Conservation (phyloP, 2,113 vertebrate genomes). For the Athene cunicularia region DNA sequence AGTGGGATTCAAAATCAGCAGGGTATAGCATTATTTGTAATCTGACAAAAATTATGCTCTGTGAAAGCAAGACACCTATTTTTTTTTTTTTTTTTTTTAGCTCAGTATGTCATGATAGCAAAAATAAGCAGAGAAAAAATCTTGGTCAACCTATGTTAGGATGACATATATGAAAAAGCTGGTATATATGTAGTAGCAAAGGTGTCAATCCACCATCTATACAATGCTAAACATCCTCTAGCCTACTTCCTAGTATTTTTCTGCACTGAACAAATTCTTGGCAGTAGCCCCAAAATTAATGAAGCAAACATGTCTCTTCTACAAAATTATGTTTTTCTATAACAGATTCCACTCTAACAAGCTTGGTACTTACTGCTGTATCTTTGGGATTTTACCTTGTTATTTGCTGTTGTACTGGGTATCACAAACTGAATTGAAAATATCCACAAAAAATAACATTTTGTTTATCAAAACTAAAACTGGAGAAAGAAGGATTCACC, state of each 20-base stretch:
- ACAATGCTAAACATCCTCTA: not conserved
- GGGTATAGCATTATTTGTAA: not conserved
- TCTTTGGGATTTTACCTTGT: not conserved
- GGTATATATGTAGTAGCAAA: not conserved
- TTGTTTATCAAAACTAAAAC: not conserved
- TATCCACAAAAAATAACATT: not conserved
- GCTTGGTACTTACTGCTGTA: not conserved
- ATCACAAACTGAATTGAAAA: not conserved
- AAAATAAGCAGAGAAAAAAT: not conserved
- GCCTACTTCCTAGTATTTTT: not conserved
- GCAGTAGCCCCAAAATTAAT: not conserved
- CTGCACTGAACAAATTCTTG: not conserved
- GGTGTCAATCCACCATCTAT: not conserved
- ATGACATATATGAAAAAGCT: not conserved
- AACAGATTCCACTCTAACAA: not conserved
- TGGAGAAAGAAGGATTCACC: not conserved
- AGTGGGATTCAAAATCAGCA: not conserved
- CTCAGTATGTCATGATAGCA: not conserved
- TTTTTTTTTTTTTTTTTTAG: not conserved
- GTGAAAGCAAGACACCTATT: not conserved
- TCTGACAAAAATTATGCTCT: not conserved
- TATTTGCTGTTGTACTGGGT: not conserved
- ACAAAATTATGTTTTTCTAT: not conserved
- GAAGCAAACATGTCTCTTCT: not conserved
- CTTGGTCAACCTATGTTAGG: not conserved